phyloP scores from a whole-genome alignment of 1,140 invertebrate species.

The Plodia interpunctella region DNA sequence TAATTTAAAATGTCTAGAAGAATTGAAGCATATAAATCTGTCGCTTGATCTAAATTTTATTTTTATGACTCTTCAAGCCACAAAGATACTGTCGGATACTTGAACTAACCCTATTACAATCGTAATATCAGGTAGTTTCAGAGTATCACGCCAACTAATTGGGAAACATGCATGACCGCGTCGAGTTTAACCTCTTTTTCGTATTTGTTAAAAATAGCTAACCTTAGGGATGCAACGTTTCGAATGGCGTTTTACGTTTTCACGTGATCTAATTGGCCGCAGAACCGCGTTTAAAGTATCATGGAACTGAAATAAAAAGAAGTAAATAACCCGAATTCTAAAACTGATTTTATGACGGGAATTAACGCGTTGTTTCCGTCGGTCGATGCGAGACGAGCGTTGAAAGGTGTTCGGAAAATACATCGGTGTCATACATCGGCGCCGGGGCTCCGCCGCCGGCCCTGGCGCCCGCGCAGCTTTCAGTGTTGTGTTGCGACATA shows the following conservation, averaged over 20 bases:
- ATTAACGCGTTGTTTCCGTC: constrained; percentile 76
- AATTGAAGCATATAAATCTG: too few relatives aligned
- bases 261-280: constrained; percentile 73
- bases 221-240: background rate
- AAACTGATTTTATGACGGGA: constrained; percentile 77
- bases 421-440: constrained; percentile 55
- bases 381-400: constrained; percentile 70
- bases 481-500: constrained; percentile 23
- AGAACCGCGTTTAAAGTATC: constrained; percentile 70
- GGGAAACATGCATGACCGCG: background rate
- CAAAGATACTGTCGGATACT: too few relatives aligned
- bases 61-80: too few relatives aligned
- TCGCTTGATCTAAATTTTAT: too few relatives aligned
- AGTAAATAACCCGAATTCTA: constrained; percentile 77
- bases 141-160: background rate
- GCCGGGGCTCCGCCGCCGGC: constrained; percentile 23
- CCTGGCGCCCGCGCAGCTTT: constrained; percentile 16
- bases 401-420: constrained; percentile 73
- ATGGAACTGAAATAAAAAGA: constrained; percentile 75
- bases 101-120: too few relatives aligned
- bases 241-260: constrained; percentile 30
- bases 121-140: background rate
- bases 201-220: constrained; percentile 1
- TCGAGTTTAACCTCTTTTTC: background rate
- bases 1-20: too few relatives aligned